Percentiles rank a stretch among this genome's conserved stretches.
phyloP scores from a whole-genome alignment of 1,140 invertebrate species.

The Lasioglossum baleicum region DNA sequence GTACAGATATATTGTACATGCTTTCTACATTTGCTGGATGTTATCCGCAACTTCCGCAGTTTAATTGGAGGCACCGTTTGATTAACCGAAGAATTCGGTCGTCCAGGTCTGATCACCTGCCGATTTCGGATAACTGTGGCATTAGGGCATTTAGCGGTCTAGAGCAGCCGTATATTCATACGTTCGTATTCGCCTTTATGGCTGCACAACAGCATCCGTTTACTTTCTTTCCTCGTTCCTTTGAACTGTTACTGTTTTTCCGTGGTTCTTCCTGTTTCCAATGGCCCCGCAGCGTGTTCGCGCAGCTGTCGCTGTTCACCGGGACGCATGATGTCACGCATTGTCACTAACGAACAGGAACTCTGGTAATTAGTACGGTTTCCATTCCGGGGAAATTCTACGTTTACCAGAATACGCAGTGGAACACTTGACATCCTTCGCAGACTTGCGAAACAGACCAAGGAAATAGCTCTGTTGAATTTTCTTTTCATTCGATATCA shows the following conservation, averaged over 20 bases:
- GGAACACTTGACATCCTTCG: slow-evolving; percentile 9
- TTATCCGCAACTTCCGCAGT: too few relatives aligned
- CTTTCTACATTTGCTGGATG: too few relatives aligned
- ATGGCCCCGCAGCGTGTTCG: background rate
- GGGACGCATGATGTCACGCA: background rate
- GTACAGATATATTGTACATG: too few relatives aligned
- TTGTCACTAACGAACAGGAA: slow-evolving; percentile 21
- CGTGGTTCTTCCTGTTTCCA: background rate
- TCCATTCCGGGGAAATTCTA: background rate
- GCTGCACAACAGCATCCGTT: background rate
- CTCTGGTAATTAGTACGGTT: slow-evolving; percentile 10
- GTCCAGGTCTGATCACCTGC: too few relatives aligned
- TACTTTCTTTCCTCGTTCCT: background rate
- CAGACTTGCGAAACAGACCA: background rate
- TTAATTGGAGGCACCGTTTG: too few relatives aligned
- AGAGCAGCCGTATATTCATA: background rate
- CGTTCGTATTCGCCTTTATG: background rate
- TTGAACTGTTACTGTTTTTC: slow-evolving; percentile 1
- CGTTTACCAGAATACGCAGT: background rate
- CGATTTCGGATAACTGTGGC: too few relatives aligned
- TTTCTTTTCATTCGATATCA: background rate
- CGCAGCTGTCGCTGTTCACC: slow-evolving; percentile 2
- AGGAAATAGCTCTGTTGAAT: background rate
- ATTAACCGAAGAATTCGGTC: too few relatives aligned
- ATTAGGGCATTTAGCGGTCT: too few relatives aligned